Evolutionary conservation across 2,888 invertebrate species (phyloP).

Genomic region (Epinotia nisella): DNA sequence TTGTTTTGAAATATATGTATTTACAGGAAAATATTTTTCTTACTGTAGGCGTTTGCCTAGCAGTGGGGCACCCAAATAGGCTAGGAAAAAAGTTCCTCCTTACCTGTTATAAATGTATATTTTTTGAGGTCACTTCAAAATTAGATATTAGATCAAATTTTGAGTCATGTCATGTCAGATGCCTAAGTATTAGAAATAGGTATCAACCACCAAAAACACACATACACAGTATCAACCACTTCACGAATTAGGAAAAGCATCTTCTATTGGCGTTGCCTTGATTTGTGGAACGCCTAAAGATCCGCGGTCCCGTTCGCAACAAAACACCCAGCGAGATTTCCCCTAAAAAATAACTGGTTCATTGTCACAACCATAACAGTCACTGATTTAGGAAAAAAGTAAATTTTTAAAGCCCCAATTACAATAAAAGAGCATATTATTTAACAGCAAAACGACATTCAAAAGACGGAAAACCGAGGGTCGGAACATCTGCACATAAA

Average conservation of each 20-base stretch:
- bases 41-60: too few species aligned
- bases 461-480: conserved; percentile 84
- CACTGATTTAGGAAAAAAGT: conserved; percentile 53
- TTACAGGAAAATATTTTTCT: neutral
- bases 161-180: neutral
- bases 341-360: conserved; percentile 39
- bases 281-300: neutral
- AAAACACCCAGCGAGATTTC: neutral
- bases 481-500: conserved; percentile 84
- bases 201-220: too few species aligned
- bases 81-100: too few species aligned
- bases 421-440: conserved; percentile 82
- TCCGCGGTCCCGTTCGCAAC: neutral
- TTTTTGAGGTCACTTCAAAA: neutral
- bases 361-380: conserved; percentile 40
- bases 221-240: too few species aligned
- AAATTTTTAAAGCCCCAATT: conserved; percentile 73
- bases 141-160: neutral
- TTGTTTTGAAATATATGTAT: neutral
- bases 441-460: conserved; percentile 84
- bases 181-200: neutral
- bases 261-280: neutral
- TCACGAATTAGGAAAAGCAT: too few species aligned
- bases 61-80: too few species aligned
- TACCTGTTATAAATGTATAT: too few species aligned